Evolutionary conservation across 1,140 invertebrate species (phyloP).

Genomic region (Contarinia nasturtii): DNA sequence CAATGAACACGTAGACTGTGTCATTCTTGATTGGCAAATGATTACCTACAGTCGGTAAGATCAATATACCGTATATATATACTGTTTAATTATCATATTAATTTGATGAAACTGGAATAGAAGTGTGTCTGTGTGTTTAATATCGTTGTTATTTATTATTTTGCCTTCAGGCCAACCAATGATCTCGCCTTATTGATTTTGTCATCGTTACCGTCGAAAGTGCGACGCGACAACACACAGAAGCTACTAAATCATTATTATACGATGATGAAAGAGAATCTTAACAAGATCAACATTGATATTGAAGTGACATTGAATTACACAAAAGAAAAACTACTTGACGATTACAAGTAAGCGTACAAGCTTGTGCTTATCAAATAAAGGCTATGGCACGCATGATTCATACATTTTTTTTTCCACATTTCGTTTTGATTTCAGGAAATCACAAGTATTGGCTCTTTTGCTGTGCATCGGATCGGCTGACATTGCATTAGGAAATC

Average conservation of each 20-base stretch:
- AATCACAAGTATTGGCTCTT: slow-evolving; percentile 47
- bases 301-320: slow-evolving; percentile 34
- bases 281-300: slow-evolving; percentile 33
- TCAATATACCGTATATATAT: no score
- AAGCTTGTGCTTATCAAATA: no score
- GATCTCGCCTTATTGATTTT: slow-evolving; percentile 57
- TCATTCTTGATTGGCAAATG: slow-evolving; percentile 69
- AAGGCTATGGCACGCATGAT: no score
- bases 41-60: slow-evolving; percentile 42
- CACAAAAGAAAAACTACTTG: slow-evolving; percentile 30
- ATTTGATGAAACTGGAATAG: no score
- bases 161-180: slow-evolving; percentile 39
- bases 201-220: slow-evolving; percentile 51
- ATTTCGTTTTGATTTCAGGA: slow-evolving; percentile 2
- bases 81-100: no score
- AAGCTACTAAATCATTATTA: slow-evolving; percentile 48
- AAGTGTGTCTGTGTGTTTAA: not conserved
- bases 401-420: no score
- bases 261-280: slow-evolving; percentile 33
- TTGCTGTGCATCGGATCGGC: slow-evolving; percentile 60
- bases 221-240: slow-evolving; percentile 37
- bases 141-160: not conserved
- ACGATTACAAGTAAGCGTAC: slow-evolving; percentile 42
- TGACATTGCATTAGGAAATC: slow-evolving; percentile 47
- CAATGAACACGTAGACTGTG: slow-evolving; percentile 24